Evolutionary conservation across 2,888 invertebrate species (phyloP), one percentile per base, ranked within the genome.

Genomic region (Synanthedon tipuliformis): DNA sequence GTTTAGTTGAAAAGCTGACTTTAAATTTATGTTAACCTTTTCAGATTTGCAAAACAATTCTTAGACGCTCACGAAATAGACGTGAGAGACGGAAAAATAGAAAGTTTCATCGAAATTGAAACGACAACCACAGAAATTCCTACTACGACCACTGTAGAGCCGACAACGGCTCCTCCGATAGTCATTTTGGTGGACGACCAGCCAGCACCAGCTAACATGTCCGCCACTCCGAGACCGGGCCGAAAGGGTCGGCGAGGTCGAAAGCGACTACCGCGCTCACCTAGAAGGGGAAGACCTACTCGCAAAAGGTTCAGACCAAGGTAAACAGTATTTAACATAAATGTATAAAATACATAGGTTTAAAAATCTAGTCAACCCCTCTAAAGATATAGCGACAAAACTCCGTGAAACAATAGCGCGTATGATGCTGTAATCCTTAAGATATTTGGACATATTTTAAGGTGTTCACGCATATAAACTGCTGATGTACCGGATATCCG

Each of bases 11-110:
- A 18, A 52, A 48, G 12, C 12, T 3, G 5, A 27, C 27, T 12
- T 48, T 27, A 12, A 23, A 11, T 48, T 49, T 8, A 0, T 50
- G 18, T 10, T 50, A 48, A 41, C 41, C 23, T 54, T 40, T 67
- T 54, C 57, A 87, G 90, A 64, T 92, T 94, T 68, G 91, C 92
- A 10, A 91, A 91, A 65, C 89, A 92, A 60, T 94, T 94, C 69
- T 87, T 92, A 50, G 93, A 94, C 64, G 88, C 89, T 40, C 89
- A 90, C 52, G 90, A 90, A 67, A 89, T 89, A 55, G 82, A 87
- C 59, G 78, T 83, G 11, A 76, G 84, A 40, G 85, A 84, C 49
- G 87, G 84, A 8, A 83, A 75, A 58, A 66, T 78, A 41, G 80
- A 84, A 57, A 74, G 76, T 56, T 64, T 79, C 50, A 61, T 79